Percentiles rank a stretch among this genome's conserved stretches.
Conservation (phyloP, 2,797 vertebrate species). For the Notolepis coatsorum region DNA sequence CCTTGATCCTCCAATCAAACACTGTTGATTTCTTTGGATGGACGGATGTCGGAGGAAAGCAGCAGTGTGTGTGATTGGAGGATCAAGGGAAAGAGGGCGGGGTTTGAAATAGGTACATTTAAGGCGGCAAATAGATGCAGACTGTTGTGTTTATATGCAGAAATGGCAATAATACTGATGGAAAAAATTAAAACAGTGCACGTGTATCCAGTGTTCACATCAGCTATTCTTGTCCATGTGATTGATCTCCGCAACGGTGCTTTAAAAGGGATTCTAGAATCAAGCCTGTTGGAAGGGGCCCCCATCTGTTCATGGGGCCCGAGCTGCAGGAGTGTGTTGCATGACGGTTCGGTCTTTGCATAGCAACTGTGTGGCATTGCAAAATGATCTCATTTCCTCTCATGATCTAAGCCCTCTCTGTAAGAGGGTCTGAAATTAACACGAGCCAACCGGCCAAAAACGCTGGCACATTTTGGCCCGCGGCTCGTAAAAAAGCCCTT, state of each 20-base stretch:
- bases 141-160: not conserved
- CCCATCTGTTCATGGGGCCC: conserved; percentile 35
- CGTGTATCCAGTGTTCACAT: conserved; percentile 13
- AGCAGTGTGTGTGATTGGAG: no score
- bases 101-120: no score
- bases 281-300: conserved; percentile 32
- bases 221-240: conserved; percentile 20
- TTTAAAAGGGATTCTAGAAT: conserved; percentile 21
- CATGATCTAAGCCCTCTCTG: conserved; percentile 27
- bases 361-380: conserved; percentile 33
- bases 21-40: not conserved
- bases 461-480: no score
- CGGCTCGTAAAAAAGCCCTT: no score
- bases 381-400: conserved; percentile 17
- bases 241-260: conserved; percentile 26
- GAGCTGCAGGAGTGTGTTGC: conserved; percentile 38
- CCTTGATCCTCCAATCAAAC: no score
- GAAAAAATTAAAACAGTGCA: conserved; percentile 10
- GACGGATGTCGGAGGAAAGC: no score
- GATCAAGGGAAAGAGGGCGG: no score
- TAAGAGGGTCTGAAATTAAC: no score
- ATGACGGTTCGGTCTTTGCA: conserved; percentile 37
- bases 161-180: not conserved
- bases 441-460: no score
- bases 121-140: conserved; percentile 1